Conservation (phyloP, 2,797 vertebrate genomes). For the Parambassis ranga region DNA sequence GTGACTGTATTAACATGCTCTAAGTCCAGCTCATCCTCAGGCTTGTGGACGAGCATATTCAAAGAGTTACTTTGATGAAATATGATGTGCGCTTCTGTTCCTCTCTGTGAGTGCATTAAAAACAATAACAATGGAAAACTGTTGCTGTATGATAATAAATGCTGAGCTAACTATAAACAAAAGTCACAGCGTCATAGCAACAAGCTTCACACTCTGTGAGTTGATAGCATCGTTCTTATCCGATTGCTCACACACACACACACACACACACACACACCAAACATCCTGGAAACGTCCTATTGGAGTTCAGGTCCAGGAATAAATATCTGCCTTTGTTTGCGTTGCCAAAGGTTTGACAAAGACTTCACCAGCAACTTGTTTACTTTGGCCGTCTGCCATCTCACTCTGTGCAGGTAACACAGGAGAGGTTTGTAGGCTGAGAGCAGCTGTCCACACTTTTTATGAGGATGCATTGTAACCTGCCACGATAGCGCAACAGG, state of each 20-base stretch:
- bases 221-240: background rate
- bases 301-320: conserved; percentile 6
- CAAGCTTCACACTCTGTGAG: background rate
- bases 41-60: conserved; percentile 17
- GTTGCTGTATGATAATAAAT: background rate
- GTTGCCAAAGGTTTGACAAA: conserved; percentile 30
- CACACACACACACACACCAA: conserved; percentile 8
- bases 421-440: conserved; percentile 27
- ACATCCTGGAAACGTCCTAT: background rate
- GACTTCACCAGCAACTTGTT: conserved; percentile 37
- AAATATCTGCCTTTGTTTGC: conserved; percentile 30
- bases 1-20: conserved; percentile 1
- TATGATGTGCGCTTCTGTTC: conserved; percentile 15
- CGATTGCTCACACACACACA: background rate
- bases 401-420: conserved; percentile 37
- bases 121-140: background rate
- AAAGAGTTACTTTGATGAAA: conserved; percentile 36
- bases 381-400: conserved; percentile 53
- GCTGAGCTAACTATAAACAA: background rate
- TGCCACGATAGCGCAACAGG: no score
- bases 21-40: conserved; percentile 22
- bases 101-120: conserved; percentile 6
- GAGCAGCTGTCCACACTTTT: conserved; percentile 35
- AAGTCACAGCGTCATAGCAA: background rate
- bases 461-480: conserved; percentile 27